Evolutionary conservation across 2,113 vertebrate genomes (phyloP).

Genomic region (Hystrix brachyura): DNA sequence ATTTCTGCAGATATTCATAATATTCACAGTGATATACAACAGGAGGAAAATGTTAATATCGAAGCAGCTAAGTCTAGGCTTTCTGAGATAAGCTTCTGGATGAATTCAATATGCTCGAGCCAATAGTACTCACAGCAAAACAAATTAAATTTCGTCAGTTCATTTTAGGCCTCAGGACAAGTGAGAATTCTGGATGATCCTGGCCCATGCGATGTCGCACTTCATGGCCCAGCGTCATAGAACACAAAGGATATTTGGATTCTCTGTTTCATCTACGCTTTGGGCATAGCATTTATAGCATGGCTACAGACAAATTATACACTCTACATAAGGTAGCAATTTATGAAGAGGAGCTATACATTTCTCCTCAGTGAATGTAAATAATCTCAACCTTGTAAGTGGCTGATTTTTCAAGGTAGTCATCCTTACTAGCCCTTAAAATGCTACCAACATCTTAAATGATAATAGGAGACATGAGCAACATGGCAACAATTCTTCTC

Average conservation of each 20-base stretch:
- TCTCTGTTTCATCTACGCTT: slow-evolving; percentile 56
- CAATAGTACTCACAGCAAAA: slow-evolving; percentile 45
- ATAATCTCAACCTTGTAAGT: slow-evolving; percentile 27
- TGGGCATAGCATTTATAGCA: slow-evolving; percentile 16
- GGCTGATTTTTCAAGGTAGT: not conserved
- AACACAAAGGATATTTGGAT: slow-evolving; percentile 21
- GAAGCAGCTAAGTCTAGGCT: slow-evolving; percentile 25
- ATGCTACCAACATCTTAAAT: slow-evolving; percentile 13
- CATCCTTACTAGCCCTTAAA: not conserved
- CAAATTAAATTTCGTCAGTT: slow-evolving; percentile 71
- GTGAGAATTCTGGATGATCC: slow-evolving; percentile 27
- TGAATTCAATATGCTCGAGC: slow-evolving; percentile 9
- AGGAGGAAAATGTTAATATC: not conserved
- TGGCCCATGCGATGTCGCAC: slow-evolving; percentile 34
- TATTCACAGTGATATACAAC: slow-evolving; percentile 45
- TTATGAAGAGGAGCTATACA: not conserved
- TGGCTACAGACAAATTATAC: not conserved
- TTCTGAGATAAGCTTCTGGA: slow-evolving; percentile 43
- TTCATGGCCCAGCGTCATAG: not conserved
- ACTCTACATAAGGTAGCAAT: not conserved
- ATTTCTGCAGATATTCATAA: slow-evolving; percentile 44
- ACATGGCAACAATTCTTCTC: not conserved
- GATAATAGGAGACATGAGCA: not conserved
- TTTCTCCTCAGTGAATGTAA: slow-evolving; percentile 15
- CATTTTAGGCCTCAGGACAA: slow-evolving; percentile 44